These are phyloP conservation scores for Allolobophora icterica DNA, from an alignment of 2,888 invertebrate genomes.

Conservation along the genomic window DNA sequence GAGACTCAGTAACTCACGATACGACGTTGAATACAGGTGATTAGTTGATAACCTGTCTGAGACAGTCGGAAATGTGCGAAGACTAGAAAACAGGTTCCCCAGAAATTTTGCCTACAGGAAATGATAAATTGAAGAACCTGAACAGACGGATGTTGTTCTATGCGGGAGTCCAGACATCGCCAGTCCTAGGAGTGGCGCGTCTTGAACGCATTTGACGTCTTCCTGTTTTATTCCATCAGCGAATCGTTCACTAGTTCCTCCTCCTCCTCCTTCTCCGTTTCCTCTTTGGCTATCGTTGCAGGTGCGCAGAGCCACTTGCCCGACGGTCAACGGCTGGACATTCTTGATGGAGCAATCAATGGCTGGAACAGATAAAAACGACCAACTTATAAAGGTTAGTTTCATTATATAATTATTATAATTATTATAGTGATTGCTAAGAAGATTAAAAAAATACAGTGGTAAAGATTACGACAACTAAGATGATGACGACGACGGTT, in stretches of 20 bases:
- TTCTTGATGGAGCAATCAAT: not conserved
- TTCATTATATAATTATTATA: not conserved
- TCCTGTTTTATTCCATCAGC: not conserved
- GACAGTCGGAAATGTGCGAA: not conserved
- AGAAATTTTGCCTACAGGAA: not conserved
- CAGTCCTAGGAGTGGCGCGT: not conserved
- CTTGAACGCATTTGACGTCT: slow-evolving; percentile 2
- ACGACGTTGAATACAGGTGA: not conserved
- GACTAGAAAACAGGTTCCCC: not conserved
- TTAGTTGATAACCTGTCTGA: not conserved
- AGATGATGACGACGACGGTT: too few relatives aligned
- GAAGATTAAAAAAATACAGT: too few relatives aligned
- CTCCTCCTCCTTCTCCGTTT: not conserved
- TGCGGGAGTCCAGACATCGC: not conserved
- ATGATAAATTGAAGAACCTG: not conserved
- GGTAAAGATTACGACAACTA: too few relatives aligned
- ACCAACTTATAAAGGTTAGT: not conserved
- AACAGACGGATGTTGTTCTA: slow-evolving; percentile 2
- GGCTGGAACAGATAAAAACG: not conserved
- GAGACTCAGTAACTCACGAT: too few relatives aligned
- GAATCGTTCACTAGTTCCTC: not conserved
- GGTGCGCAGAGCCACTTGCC: not conserved
- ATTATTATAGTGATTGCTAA: not conserved
- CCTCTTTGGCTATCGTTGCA: not conserved
- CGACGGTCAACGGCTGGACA: not conserved